A percentile compares a stretch with the other conserved stretches of the same genome.
Evolutionary conservation across 2,797 vertebrate genomes (phyloP).

Genomic region (Sphaeramia orbicularis): DNA sequence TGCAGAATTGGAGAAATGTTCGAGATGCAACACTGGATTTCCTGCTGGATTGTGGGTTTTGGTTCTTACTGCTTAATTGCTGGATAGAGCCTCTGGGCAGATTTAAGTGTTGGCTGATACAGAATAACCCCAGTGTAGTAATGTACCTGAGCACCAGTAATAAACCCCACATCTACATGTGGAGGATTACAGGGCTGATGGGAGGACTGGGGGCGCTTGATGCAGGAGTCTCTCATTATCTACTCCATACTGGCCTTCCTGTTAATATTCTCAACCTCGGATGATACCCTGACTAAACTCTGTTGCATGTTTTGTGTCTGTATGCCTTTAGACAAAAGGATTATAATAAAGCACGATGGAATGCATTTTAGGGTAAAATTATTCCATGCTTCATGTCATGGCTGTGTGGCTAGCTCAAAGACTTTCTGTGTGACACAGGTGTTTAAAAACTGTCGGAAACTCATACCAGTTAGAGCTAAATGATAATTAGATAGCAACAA

Average conservation of each 20-base stretch:
- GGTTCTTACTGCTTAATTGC: background rate
- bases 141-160: slow-evolving; percentile 36
- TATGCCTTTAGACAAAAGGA: slow-evolving; percentile 16
- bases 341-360: slow-evolving; percentile 8
- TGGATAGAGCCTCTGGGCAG: slow-evolving; percentile 29
- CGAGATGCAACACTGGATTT: slow-evolving; percentile 3
- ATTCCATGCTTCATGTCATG: background rate
- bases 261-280: background rate
- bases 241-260: background rate
- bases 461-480: slow-evolving; percentile 45
- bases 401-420: background rate
- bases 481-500: slow-evolving; percentile 77
- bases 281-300: slow-evolving; percentile 12
- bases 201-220: slow-evolving; percentile 4
- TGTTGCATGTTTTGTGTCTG: too few relatives aligned
- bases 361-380: background rate
- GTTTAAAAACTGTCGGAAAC: slow-evolving; percentile 44
- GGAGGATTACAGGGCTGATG: slow-evolving; percentile 36
- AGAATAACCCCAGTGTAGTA: slow-evolving; percentile 66
- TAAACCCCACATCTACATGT: slow-evolving; percentile 34
- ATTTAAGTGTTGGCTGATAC: slow-evolving; percentile 43
- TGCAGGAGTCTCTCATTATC: slow-evolving; percentile 8
- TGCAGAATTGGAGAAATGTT: slow-evolving; percentile 28
- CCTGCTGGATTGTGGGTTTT: background rate
- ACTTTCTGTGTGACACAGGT: slow-evolving; percentile 10